Percentiles rank a stretch among this genome's conserved stretches.
phyloP scores from a whole-genome alignment of 2,113 vertebrate species.

The Cacatua alba region DNA sequence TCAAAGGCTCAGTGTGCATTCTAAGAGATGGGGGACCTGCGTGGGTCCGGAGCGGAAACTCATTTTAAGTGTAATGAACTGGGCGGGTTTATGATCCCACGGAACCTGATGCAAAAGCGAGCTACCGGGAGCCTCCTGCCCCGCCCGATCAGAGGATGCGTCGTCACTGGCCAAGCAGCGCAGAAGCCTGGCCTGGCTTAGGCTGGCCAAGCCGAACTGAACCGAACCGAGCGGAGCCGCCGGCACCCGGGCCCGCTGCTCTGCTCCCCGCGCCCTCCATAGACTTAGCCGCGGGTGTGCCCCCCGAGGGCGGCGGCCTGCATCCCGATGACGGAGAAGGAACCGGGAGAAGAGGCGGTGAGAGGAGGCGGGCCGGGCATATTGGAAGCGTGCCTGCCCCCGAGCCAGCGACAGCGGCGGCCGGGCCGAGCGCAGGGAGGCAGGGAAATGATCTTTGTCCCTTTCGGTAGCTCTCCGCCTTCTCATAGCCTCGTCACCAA shows the following conservation, averaged over 20 bases:
- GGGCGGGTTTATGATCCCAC: constrained; percentile 25
- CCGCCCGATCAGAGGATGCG: not conserved
- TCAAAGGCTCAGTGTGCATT: constrained; percentile 64
- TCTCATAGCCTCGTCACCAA: constrained; percentile 82
- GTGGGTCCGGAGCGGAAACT: constrained; percentile 62
- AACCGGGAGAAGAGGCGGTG: constrained; percentile 55
- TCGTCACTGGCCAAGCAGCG: not conserved
- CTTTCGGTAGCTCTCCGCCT: constrained; percentile 64
- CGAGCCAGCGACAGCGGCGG: not conserved
- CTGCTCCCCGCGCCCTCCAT: not conserved
- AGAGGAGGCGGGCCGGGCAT: constrained; percentile 56
- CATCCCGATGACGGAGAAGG: not conserved
- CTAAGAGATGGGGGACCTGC: not conserved
- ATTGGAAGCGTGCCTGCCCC: not conserved
- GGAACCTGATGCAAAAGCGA: not conserved
- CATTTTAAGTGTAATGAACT: constrained; percentile 66
- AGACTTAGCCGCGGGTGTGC: not conserved
- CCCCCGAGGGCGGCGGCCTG: not conserved
- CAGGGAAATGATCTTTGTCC: constrained; percentile 79
- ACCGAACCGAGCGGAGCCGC: fast-evolving
- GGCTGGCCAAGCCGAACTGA: not conserved
- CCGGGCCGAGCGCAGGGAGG: not conserved
- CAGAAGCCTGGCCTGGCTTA: not conserved
- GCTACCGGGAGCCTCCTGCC: not conserved
- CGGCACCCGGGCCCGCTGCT: too few species aligned